Conservation (phyloP, 2,797 vertebrate genomes). For the Myotis vivesi region DNA sequence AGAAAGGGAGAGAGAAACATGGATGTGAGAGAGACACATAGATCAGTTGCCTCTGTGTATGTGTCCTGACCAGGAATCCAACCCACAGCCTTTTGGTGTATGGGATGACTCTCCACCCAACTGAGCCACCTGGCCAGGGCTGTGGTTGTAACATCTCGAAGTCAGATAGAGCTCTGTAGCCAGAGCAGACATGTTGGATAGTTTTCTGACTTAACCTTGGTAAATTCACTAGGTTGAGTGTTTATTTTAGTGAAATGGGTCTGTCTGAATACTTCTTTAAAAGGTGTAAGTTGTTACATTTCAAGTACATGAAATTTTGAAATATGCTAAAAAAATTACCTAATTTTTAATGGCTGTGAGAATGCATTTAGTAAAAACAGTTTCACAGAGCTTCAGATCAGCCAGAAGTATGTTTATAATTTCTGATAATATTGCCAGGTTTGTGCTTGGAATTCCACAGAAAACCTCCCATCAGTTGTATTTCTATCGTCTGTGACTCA, state of each 20-base stretch:
- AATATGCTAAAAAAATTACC: neutral
- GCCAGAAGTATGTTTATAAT: neutral
- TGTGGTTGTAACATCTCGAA: neutral
- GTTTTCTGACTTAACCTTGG: neutral
- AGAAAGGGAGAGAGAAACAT: neutral
- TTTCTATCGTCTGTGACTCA: constrained; percentile 28
- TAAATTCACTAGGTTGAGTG: neutral
- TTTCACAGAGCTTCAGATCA: neutral
- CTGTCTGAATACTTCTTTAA: neutral
- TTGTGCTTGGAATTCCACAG: neutral
- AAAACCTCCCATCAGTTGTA: neutral
- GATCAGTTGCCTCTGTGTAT: neutral
- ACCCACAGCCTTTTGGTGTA: no score
- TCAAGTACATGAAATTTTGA: constrained; percentile 6
- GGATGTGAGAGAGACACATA: neutral
- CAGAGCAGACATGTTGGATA: neutral
- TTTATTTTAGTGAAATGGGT: constrained; percentile 31
- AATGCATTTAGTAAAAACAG: neutral
- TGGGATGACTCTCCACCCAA: neutral
- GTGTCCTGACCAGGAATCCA: no score
- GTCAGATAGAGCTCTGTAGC: neutral
- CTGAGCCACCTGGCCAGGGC: no score
- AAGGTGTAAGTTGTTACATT: neutral
- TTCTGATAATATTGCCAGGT: neutral
- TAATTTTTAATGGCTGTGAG: neutral